Evolutionary conservation across 2,797 vertebrate species (phyloP).

Genomic region (Girardinus metallicus): DNA sequence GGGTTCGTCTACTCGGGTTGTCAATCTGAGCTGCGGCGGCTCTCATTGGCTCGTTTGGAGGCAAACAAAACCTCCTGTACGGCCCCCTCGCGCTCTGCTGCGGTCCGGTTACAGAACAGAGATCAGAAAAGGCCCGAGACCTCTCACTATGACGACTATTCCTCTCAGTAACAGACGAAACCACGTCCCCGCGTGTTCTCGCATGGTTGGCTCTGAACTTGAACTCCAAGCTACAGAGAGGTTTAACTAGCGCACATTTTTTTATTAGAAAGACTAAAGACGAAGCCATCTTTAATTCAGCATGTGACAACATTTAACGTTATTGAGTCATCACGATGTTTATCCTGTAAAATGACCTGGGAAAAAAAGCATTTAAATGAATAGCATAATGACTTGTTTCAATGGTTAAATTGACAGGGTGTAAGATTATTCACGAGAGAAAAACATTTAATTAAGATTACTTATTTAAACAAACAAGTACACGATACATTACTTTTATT

Average conservation of each 20-base stretch:
- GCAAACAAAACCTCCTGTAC: slow-evolving; percentile 73
- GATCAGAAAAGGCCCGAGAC: slow-evolving; percentile 11
- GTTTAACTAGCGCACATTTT: not conserved
- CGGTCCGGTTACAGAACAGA: slow-evolving; percentile 54
- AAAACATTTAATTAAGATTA: not conserved
- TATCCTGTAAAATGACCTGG: too few species aligned
- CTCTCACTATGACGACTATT: slow-evolving; percentile 56
- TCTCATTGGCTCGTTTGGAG: slow-evolving; percentile 82
- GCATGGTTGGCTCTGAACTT: not conserved
- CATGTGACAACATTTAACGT: not conserved
- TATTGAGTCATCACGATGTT: not conserved
- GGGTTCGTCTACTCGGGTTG: slow-evolving; percentile 39
- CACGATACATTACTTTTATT: not conserved
- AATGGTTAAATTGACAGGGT: not conserved
- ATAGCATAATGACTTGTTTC: not conserved
- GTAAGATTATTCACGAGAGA: not conserved
- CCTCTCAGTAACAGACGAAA: not conserved
- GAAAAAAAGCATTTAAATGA: not conserved
- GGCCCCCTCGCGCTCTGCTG: slow-evolving; percentile 42
- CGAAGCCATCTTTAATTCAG: not conserved
- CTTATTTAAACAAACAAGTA: not conserved
- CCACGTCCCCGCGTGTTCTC: not conserved
- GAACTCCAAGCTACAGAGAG: not conserved
- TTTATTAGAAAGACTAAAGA: not conserved
- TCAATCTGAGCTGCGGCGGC: slow-evolving; percentile 52